A percentile compares a stretch with the other conserved stretches of the same genome.
Evolutionary conservation across 2,888 invertebrate genomes (phyloP).

Genomic region (Melitaea athalia): DNA sequence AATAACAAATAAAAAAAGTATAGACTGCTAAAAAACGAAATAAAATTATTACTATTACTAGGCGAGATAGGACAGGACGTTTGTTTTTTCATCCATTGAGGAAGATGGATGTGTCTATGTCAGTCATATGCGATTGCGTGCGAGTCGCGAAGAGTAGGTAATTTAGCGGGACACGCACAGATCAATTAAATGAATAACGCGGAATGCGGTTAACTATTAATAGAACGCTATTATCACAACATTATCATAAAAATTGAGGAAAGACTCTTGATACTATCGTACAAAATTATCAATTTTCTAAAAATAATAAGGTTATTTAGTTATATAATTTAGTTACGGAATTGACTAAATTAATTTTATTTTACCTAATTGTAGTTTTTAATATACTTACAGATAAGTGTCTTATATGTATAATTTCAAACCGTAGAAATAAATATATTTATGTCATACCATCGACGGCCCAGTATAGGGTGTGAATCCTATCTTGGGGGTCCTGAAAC

Average conservation of each 20-base stretch:
- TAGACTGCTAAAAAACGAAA: too few species aligned
- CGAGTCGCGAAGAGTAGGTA: not conserved
- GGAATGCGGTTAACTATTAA: constrained; percentile 1
- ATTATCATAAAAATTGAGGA: constrained; percentile 9
- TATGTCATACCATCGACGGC: too few species aligned
- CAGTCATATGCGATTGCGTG: not conserved
- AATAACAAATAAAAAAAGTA: too few species aligned
- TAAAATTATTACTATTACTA: too few species aligned
- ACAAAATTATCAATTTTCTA: not conserved
- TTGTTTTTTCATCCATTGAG: not conserved
- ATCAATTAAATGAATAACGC: constrained; percentile 5
- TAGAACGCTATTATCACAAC: not conserved
- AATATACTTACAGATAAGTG: too few species aligned
- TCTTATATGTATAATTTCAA: too few species aligned
- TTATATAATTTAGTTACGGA: not conserved
- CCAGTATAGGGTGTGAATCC: too few species aligned
- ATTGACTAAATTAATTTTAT: not conserved
- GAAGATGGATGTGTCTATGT: not conserved
- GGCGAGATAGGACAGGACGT: not conserved
- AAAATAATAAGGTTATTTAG: not conserved
- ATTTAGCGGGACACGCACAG: constrained; percentile 8
- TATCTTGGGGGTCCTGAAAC: too few species aligned
- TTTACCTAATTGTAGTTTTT: not conserved
- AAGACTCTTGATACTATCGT: not conserved
- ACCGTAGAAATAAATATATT: too few species aligned